Conservation (phyloP, 2,888 invertebrate species). For the Mesoligia furuncula region DNA sequence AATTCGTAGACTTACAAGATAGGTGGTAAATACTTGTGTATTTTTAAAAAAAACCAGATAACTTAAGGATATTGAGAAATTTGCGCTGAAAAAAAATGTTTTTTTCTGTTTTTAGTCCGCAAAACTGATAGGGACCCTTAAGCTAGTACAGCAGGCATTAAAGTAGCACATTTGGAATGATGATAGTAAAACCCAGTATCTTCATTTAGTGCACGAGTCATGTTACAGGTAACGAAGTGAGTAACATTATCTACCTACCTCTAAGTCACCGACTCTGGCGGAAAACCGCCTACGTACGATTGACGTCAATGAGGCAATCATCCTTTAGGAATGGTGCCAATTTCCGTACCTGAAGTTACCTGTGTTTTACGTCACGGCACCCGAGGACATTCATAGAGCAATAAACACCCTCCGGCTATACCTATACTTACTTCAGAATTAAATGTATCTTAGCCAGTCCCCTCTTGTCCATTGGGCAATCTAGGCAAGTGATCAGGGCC, state of each 20-base stretch:
- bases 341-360: constrained; percentile 32
- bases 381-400: neutral
- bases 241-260: constrained; percentile 10
- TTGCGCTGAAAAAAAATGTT: too few relatives aligned
- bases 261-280: neutral
- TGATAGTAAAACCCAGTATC: too few relatives aligned
- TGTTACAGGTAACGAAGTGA: constrained; percentile 13
- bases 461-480: too few relatives aligned
- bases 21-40: too few relatives aligned
- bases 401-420: neutral
- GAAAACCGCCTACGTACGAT: constrained; percentile 31
- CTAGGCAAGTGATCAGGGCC: too few relatives aligned
- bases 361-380: neutral
- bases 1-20: too few relatives aligned
- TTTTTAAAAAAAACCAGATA: too few relatives aligned
- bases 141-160: neutral
- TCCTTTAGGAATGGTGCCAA: constrained; percentile 17
- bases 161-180: neutral
- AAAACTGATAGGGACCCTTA: too few relatives aligned
- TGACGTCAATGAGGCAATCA: constrained; percentile 46
- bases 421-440: too few relatives aligned
- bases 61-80: too few relatives aligned
- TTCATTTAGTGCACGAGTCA: neutral
- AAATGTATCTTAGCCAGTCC: too few relatives aligned
- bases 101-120: too few relatives aligned